Conservation (phyloP, 30 jellyfish, hydroid and myxozoan genomes). For the Aurelia coerulea region DNA sequence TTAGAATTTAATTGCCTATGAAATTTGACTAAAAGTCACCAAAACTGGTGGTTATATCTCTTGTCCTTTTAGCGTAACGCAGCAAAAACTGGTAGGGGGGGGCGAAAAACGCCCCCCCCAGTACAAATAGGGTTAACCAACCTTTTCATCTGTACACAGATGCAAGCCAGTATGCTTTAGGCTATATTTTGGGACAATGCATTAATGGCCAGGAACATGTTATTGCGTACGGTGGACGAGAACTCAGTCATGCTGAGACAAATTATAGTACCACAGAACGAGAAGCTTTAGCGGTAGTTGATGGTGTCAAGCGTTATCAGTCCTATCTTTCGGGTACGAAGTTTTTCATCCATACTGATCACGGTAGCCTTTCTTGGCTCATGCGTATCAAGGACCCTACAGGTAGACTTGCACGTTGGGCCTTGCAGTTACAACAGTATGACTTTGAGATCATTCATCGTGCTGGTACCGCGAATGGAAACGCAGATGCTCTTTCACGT, state of each 20-base stretch:
- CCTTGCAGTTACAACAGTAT: slow-evolving; percentile 7
- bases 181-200: slow-evolving; percentile 32
- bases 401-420: slow-evolving; percentile 69
- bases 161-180: slow-evolving; percentile 55
- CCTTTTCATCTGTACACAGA: slow-evolving; percentile 52
- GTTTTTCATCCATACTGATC: not conserved
- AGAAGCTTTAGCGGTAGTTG: slow-evolving; percentile 58
- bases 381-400: slow-evolving; percentile 47
- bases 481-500: slow-evolving; percentile 37
- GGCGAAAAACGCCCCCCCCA: too few relatives aligned
- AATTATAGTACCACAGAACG: slow-evolving; percentile 51
- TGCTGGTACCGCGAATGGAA: slow-evolving; percentile 29
- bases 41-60: too few relatives aligned
- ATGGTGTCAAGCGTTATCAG: slow-evolving; percentile 43
- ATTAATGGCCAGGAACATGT: slow-evolving; percentile 33
- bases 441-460: slow-evolving; percentile 32
- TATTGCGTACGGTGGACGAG: slow-evolving; percentile 42
- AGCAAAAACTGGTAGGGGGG: too few relatives aligned
- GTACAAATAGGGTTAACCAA: slow-evolving; percentile 12
- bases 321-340: slow-evolving; percentile 14
- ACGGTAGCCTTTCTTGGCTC: slow-evolving; percentile 20
- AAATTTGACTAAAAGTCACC: too few relatives aligned
- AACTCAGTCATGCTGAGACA: slow-evolving; percentile 22
- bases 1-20: too few relatives aligned
- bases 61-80: too few relatives aligned